These are phyloP conservation scores for Echiichthys vipera DNA, from an alignment of 2,797 vertebrate genomes.

Conservation along the genomic window DNA sequence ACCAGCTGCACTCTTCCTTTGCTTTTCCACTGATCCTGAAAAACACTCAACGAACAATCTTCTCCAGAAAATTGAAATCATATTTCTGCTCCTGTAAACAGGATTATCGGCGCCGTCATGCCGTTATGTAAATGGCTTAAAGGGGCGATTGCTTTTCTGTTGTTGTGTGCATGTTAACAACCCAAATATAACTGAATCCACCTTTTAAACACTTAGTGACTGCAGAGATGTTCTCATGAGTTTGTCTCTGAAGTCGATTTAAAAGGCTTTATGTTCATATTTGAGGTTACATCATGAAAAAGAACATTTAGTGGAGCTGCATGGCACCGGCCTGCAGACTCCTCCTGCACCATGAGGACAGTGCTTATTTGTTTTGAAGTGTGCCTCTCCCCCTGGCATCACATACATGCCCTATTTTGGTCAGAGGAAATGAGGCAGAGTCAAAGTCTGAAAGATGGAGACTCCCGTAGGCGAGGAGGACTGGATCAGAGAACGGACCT, in stretches of 20 bases:
- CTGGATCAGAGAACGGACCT: too few relatives aligned
- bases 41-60: conserved; percentile 5
- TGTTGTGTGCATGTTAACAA: conserved; percentile 12
- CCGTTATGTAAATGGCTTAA: conserved; percentile 48
- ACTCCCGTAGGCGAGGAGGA: too few relatives aligned
- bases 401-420: too few relatives aligned
- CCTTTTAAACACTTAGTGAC: not conserved
- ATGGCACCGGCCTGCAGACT: not conserved
- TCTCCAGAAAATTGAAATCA: conserved; percentile 1
- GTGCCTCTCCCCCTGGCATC: too few relatives aligned
- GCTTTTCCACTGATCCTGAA: not conserved
- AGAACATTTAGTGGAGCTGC: not conserved
- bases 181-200: conserved; percentile 2
- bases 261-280: not conserved
- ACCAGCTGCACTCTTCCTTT: not conserved
- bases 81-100: conserved; percentile 38
- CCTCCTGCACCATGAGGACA: not conserved
- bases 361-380: conserved; percentile 2
- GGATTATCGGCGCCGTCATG: conserved; percentile 54
- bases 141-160: conserved; percentile 3
- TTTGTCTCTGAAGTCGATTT: not conserved
- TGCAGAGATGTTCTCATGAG: not conserved
- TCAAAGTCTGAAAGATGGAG: too few relatives aligned
- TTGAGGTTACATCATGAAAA: not conserved
- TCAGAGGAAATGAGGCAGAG: too few relatives aligned